Conservation (phyloP, 2,113 vertebrate species). For the Bostrychus sinensis region DNA sequence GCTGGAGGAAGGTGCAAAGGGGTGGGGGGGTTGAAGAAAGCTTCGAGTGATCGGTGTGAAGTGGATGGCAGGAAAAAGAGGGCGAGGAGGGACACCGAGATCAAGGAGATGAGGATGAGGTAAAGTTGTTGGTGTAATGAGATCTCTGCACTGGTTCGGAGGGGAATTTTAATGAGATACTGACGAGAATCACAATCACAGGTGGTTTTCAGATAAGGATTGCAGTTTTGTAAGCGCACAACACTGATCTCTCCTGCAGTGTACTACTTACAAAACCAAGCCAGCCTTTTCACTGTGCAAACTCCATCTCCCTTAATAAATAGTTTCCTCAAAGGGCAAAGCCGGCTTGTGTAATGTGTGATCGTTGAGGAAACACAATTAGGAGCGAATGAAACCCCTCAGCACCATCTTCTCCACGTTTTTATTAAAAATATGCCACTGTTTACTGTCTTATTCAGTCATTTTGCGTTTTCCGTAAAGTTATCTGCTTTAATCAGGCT, state of each 20-base stretch:
- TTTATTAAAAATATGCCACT: conserved; percentile 51
- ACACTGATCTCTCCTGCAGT: conserved; percentile 10
- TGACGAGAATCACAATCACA: conserved; percentile 40
- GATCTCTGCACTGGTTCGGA: conserved; percentile 40
- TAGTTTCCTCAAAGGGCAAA: conserved; percentile 41
- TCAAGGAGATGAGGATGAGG: conserved; percentile 50
- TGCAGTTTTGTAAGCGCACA: background rate
- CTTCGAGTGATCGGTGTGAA: conserved; percentile 41
- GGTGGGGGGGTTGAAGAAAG: conserved; percentile 29
- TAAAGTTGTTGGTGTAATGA: conserved; percentile 64
- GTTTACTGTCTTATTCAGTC: conserved; percentile 9
- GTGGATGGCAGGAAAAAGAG: conserved; percentile 8
- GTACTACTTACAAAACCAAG: conserved; percentile 8
- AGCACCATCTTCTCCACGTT: conserved; percentile 27
- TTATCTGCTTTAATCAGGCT: conserved; percentile 41
- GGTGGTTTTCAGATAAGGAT: conserved; percentile 37
- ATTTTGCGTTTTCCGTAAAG: conserved; percentile 27
- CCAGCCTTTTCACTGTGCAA: conserved; percentile 45
- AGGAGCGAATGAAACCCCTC: conserved; percentile 44
- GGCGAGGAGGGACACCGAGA: conserved; percentile 1
- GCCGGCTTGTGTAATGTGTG: conserved; percentile 42
- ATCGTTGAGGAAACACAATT: conserved; percentile 41
- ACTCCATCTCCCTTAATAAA: conserved; percentile 59
- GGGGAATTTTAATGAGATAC: conserved; percentile 61
- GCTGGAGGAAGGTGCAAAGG: conserved; percentile 20